These are phyloP conservation scores for Malthinus flaveolus DNA, from an alignment of 2,888 invertebrate species.

Conservation along the genomic window DNA sequence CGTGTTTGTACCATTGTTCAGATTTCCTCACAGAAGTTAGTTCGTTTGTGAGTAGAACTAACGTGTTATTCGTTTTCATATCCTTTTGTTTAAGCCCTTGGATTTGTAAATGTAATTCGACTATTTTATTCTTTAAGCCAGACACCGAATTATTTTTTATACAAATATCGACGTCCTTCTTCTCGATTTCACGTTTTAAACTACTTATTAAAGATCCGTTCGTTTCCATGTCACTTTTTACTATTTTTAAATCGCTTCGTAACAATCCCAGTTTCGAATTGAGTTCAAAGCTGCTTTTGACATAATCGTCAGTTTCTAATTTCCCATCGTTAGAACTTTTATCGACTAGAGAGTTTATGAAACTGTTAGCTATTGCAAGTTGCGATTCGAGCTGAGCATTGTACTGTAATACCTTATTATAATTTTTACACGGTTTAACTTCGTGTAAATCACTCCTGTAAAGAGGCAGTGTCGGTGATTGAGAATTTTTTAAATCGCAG, in stretches of 20 bases:
- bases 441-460: slow-evolving; percentile 26
- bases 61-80: slow-evolving; percentile 5
- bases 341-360: slow-evolving; percentile 7
- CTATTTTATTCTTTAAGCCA: slow-evolving; percentile 27
- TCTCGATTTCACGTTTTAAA: slow-evolving; percentile 12
- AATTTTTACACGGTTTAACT: slow-evolving; percentile 19
- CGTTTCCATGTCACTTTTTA: slow-evolving; percentile 1
- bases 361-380: slow-evolving; percentile 14
- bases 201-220: background rate
- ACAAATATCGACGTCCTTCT: slow-evolving; percentile 14
- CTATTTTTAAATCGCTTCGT: slow-evolving; percentile 4
- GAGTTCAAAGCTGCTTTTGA: slow-evolving; percentile 1
- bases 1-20: slow-evolving; percentile 27
- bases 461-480: too few species aligned
- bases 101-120: slow-evolving; percentile 24
- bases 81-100: slow-evolving; percentile 12
- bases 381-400: slow-evolving; percentile 22
- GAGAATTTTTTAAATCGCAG: too few species aligned
- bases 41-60: slow-evolving; percentile 11
- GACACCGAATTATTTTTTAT: slow-evolving; percentile 22
- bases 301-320: background rate
- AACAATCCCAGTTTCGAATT: background rate
- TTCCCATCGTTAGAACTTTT: background rate
- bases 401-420: slow-evolving; percentile 15
- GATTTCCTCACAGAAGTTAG: slow-evolving; percentile 22